Evolutionary conservation across 2,888 invertebrate genomes (phyloP), one percentile per base, ranked within the genome.

Genomic region (Acrocyrtus sp.): DNA sequence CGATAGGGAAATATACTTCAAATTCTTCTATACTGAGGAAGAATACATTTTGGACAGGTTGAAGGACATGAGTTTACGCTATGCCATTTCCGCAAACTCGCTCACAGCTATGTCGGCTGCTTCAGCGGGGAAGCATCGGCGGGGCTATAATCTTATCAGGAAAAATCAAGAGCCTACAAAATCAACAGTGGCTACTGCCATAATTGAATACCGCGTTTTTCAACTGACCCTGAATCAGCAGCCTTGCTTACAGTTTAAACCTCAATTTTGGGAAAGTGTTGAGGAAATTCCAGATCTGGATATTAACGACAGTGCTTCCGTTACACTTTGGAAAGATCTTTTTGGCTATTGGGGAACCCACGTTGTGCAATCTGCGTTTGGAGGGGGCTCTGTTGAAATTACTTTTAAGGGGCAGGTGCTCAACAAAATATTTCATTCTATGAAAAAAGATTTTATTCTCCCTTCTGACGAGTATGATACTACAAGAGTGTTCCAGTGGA

Each of bases 341-440:
- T 77, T 77, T 41, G 62, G 67, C 8, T 74, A 70, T 54, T 77
- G 77, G 77, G 77, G 77, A 34, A 77, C 75, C 8, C 77, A 77
- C 45, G 65, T 74, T 15, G 62, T 77, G 2, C 62, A 77, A 43
- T 58, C 73, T 1, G 77, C 67, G 1, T 74, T 57, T 56, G 73
- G 67, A 5, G 77, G 77, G 10, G 77, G 77, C 17, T 69, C 75
- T 5, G 56, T 77, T 4, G 70, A 77, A 43, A 65, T 77, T 8
- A 72, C 63, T 0, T 75, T 75, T 19, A 47, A 63, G 29, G 77
- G 77, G 10, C 29, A 47, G 1, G 65, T 75, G 21, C 66, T 77
- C 10, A 63, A 57, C 2, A 70, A 67, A 41, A 65, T 75, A 26
- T 68, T 67, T 24, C 65, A 61, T 22, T 73, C 75, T 10, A 21